Evolutionary conservation across 2,888 invertebrate genomes (phyloP), one percentile per base, ranked within the genome.

Genomic region (Lottia gigantea): DNA sequence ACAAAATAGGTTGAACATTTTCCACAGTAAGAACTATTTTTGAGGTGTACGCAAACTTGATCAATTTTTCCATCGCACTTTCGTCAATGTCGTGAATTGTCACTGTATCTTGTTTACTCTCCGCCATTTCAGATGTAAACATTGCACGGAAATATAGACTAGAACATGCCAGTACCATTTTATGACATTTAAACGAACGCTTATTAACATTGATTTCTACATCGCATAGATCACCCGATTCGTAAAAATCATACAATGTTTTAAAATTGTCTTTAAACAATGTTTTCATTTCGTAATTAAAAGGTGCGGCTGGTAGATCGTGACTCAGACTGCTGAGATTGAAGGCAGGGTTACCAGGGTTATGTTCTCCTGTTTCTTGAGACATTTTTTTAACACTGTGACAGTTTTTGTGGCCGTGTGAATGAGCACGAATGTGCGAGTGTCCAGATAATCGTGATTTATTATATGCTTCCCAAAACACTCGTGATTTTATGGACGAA

Each of bases 91-190:
- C 89, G 72, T 88, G 81, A 55, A 89, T 86, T 23, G 80, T 82
- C 16, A 87, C 75, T 14, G 77, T 74, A 47, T 78, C 77, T 69
- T 85, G 81, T 45, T 77, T 79, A 65, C 86, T 83, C 73, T 89
- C 89, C 3, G 85, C 77, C 88, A 90, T 87, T 70, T 88, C 84
- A 1, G 87, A 87, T 26, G 85, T 83, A 78, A 90, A 90, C 90
- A 90, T 90, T 47, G 88, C 86, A 31, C 85, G 81, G 78, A 90
- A 90, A 75, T 90, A 90, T 19, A 87, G 86, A 76, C 89, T 89
- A 19, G 86, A 80, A 64, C 89, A 88, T 0, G 90, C 89, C 64
- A 90, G 79, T 46, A 90, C 87, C 61, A 88, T 83, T 11, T 89
- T 82, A 80, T 90, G 90, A 73, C 89, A 89, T 64, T 78, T 78